Evolutionary conservation across 2,797 vertebrate genomes (phyloP), one percentile per base, ranked within the genome.

Genomic region (Hozukius guyotensis): DNA sequence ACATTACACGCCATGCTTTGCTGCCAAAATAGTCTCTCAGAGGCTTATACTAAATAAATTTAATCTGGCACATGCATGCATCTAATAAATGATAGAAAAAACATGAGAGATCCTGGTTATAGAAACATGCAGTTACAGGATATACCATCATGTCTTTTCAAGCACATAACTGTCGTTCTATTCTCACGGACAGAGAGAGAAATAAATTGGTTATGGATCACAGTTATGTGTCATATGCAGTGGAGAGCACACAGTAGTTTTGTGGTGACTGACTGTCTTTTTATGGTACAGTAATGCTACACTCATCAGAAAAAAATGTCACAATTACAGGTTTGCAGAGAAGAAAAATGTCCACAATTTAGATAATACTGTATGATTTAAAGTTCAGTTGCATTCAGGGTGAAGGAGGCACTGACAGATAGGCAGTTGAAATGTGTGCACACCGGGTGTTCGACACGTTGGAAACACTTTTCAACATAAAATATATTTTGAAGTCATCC

Each of bases 221-320:
- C 65, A 57, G 46, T 57, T 36, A 24, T 77, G 67, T 73, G 78
- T 77, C 52, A 49, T 73, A 83, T 63, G 66, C 71, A 68, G 66
- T 27, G 46, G 77, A 72, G 73, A 81, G 72, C 22, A 59, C 75
- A 72, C 63, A 72, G 81, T 78, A 74, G 56, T 84, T 89, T 82
- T 88, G 91, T n/a, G 87, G 90, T 71, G 70, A 69, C 66, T 31
- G 56, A 72, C 75, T 65, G 80, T 91, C 89, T 93, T 94, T 93
- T 90, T 94, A 91, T 85, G 90, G 90, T 85, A 53, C 70, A 84
- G 82, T 89, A 93, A 94, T 90, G 59, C 38, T 88, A 84, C 32
- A 64, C 78, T 79, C 36, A 59, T 87, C 49, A 82, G 20, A 56
- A n/a, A 63, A 63, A 57, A 77, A 86, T 46, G 53, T 89, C 70